Percentiles rank a stretch among this genome's conserved stretches.
Conservation (phyloP, 1,140 invertebrate genomes). For the Aphidius ervi region DNA sequence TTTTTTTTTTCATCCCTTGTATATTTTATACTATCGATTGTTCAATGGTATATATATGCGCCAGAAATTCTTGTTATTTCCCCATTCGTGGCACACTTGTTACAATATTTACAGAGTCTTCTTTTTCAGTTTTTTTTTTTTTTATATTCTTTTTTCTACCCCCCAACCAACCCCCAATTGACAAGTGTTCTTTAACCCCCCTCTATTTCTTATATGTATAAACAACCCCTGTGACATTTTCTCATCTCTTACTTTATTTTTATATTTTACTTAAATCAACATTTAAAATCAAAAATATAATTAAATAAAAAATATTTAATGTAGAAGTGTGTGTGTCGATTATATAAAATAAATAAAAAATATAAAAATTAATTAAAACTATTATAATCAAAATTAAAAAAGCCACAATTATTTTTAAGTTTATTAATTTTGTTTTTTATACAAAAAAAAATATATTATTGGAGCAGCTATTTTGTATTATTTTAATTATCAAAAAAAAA, state of each 20-base stretch:
- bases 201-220: no score
- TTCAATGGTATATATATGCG: conserved; percentile 11
- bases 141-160: conserved; percentile 31
- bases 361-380: no score
- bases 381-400: background rate
- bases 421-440: no score
- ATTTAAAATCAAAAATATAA: background rate
- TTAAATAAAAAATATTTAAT: background rate
- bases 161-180: conserved; percentile 29
- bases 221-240: background rate
- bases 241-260: background rate
- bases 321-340: no score
- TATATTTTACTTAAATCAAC: no score
- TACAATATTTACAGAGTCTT: conserved; percentile 52
- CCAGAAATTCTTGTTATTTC: conserved; percentile 4
- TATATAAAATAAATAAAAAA: no score
- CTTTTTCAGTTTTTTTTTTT: conserved; percentile 24
- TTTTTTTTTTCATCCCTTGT: conserved; percentile 15
- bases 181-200: conserved; percentile 37
- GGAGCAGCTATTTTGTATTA: no score
- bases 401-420: background rate
- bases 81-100: conserved; percentile 46
- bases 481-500: no score
- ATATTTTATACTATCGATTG: conserved; percentile 33
- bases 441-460: no score